Percentiles rank a stretch among this genome's conserved stretches.
phyloP scores from a whole-genome alignment of 2,888 invertebrate genomes.

The Apotomis betuletana region DNA sequence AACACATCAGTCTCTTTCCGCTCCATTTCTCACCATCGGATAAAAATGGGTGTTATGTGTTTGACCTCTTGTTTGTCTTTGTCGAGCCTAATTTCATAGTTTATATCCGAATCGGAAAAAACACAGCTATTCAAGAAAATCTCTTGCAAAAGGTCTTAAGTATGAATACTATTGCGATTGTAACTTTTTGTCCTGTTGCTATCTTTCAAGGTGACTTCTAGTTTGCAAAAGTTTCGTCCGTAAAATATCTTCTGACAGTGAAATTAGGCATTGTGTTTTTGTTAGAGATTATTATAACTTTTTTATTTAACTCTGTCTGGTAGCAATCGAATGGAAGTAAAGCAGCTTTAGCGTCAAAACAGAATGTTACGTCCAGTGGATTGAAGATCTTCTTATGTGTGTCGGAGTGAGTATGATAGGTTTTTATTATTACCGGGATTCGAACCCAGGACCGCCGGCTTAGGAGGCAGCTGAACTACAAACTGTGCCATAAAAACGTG shows the following conservation, averaged over 20 bases:
- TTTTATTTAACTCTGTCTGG: conserved; percentile 3
- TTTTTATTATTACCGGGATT: too few species aligned
- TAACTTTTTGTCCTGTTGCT: background rate
- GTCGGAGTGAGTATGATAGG: too few species aligned
- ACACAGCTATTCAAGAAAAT: conserved; percentile 5
- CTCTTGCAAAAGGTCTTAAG: background rate
- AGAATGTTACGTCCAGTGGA: too few species aligned
- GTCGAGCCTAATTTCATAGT: conserved; percentile 1
- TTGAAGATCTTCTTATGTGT: too few species aligned
- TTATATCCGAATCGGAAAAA: conserved; percentile 11
- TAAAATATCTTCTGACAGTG: background rate
- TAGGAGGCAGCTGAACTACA: too few species aligned
- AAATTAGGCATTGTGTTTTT: conserved; percentile 13
- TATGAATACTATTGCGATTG: background rate
- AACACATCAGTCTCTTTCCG: background rate
- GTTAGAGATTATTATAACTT: background rate
- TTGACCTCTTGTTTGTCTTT: conserved; percentile 14
- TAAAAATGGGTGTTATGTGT: conserved; percentile 14
- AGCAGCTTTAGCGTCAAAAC: too few species aligned
- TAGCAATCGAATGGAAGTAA: background rate
- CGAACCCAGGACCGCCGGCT: too few species aligned
- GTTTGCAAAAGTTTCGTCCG: conserved; percentile 4
- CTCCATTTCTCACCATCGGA: background rate
- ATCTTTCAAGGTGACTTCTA: conserved; percentile 1
- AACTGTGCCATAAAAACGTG: too few species aligned